Evolutionary conservation across 2,113 vertebrate species (phyloP).

Genomic region (Coracopsis vasa): DNA sequence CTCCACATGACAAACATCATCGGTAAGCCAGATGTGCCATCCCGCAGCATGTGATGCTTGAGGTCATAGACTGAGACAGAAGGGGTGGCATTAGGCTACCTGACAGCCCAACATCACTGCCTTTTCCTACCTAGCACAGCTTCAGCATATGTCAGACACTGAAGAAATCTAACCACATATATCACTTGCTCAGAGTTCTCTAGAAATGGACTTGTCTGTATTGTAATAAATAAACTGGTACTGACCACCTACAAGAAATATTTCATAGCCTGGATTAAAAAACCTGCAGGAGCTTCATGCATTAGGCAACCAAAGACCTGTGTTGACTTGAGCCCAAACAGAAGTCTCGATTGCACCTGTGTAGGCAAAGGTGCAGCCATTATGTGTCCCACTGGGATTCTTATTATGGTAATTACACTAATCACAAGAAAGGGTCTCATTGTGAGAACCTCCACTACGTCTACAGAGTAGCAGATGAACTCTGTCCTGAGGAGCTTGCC

Average conservation of each 20-base stretch:
- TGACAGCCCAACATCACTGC: not conserved
- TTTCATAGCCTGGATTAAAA: not conserved
- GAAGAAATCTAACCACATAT: not conserved
- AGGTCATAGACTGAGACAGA: not conserved
- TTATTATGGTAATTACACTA: not conserved
- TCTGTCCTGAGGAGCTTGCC: not conserved
- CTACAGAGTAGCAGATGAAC: not conserved
- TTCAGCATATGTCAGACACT: not conserved
- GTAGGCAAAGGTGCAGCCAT: not conserved
- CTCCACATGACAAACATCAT: rapidly evolving
- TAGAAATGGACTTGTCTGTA: not conserved
- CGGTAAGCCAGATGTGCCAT: not conserved
- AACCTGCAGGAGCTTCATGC: not conserved
- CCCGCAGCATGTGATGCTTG: not conserved
- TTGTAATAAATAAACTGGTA: not conserved
- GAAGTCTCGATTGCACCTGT: not conserved
- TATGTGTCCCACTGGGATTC: not conserved
- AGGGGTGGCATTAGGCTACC: not conserved
- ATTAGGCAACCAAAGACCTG: not conserved
- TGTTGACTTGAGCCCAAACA: not conserved
- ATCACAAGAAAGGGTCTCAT: not conserved
- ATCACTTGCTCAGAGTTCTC: not conserved
- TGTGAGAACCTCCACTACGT: not conserved
- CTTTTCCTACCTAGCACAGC: not conserved
- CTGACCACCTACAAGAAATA: not conserved